phyloP scores from a whole-genome alignment of 1,140 invertebrate species.

The Scaptodrosophila lebanonensis region DNA sequence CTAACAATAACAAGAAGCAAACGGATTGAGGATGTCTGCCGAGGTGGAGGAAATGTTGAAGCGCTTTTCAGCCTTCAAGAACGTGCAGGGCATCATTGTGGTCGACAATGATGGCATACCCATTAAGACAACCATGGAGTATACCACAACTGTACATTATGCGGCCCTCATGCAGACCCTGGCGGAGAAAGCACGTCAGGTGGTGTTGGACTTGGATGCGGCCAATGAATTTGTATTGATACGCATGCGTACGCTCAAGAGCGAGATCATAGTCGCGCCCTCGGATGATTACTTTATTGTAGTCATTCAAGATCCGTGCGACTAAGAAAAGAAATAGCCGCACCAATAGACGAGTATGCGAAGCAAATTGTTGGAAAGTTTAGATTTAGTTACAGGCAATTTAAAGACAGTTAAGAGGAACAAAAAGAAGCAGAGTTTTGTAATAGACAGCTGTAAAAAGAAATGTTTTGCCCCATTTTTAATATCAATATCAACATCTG shows the following conservation, averaged over 20 bases:
- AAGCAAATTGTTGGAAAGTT: no score
- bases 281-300: conserved; percentile 85
- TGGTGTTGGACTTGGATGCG: conserved; percentile 87
- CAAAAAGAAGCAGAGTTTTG: no score
- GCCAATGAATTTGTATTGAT: conserved; percentile 88
- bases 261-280: conserved; percentile 94
- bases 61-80: conserved; percentile 83
- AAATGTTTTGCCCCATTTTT: no score
- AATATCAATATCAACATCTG: no score
- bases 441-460: no score
- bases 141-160: conserved; percentile 85
- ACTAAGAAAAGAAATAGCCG: conserved; percentile 58
- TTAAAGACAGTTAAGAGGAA: no score
- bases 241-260: conserved; percentile 91
- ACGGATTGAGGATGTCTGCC: conserved; percentile 81
- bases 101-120: conserved; percentile 88
- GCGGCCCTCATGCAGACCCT: conserved; percentile 83
- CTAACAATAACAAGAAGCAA: background rate
- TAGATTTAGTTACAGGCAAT: no score
- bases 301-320: conserved; percentile 83
- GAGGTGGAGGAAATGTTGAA: conserved; percentile 89
- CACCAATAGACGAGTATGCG: no score
- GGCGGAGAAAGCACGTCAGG: conserved; percentile 84
- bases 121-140: conserved; percentile 87
- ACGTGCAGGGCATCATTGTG: conserved; percentile 83